Percentiles rank a stretch among this genome's conserved stretches.
Evolutionary conservation across 2,113 vertebrate species (phyloP).

Genomic region (Hippotragus niger): DNA sequence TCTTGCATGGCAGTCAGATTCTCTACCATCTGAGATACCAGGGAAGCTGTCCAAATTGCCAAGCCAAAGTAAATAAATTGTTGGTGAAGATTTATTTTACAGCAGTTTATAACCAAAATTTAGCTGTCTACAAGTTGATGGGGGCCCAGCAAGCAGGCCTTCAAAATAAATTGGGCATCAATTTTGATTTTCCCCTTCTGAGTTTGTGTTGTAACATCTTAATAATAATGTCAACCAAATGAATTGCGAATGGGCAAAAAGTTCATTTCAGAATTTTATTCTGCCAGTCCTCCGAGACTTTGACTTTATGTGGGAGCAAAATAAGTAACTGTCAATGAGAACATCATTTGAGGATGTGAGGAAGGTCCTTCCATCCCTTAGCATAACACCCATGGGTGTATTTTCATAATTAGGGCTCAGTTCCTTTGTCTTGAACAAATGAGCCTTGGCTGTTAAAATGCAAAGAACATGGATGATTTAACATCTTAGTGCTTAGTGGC

Average conservation of each 20-base stretch:
- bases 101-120: not conserved
- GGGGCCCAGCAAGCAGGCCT: not conserved
- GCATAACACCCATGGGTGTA: too few species aligned
- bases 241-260: not conserved
- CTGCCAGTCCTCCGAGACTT: not conserved
- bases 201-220: not conserved
- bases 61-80: not conserved
- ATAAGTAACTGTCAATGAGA: not conserved
- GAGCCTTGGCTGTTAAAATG: constrained; percentile 8
- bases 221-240: not conserved
- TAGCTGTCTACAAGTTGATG: not conserved
- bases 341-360: not conserved
- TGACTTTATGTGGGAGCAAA: not conserved
- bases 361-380: not conserved
- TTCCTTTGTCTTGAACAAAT: constrained; percentile 7
- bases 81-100: not conserved
- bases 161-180: not conserved
- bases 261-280: not conserved
- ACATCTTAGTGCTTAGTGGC: not conserved
- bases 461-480: not conserved
- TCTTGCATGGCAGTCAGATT: not conserved
- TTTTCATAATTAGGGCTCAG: constrained; percentile 6
- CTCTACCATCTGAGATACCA: not conserved
- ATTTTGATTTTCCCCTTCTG: not conserved
- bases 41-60: not conserved